Conservation (phyloP, 2,797 vertebrate genomes). For the Anniella stebbinsi region DNA sequence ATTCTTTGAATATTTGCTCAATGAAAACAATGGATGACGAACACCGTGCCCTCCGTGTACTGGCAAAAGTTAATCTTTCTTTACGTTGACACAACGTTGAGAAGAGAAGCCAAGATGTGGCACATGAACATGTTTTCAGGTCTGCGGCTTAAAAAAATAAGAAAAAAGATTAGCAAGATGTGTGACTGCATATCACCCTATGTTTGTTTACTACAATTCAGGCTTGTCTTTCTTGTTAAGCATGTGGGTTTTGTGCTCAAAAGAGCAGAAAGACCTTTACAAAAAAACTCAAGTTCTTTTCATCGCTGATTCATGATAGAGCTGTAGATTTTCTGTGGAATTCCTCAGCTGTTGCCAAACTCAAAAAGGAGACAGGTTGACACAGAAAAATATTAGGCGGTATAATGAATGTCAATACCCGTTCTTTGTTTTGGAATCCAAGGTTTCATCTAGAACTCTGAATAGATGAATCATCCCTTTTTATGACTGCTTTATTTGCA, state of each 20-base stretch:
- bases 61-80: conserved; percentile 47
- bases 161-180: background rate
- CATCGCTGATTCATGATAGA: conserved; percentile 23
- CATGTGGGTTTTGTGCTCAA: background rate
- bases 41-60: conserved; percentile 26
- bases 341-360: conserved; percentile 9
- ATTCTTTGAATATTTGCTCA: conserved; percentile 42
- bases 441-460: background rate
- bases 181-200: background rate
- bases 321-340: rapidly evolving
- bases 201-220: conserved; percentile 43
- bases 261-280: conserved; percentile 45
- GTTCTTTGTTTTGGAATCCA: conserved; percentile 31
- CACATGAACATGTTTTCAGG: background rate
- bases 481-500: background rate
- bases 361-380: background rate
- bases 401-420: background rate
- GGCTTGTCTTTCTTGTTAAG: background rate
- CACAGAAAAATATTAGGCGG: background rate
- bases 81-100: conserved; percentile 4
- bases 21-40: conserved; percentile 42
- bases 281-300: background rate
- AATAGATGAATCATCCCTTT: background rate
- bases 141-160: conserved; percentile 6
- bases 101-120: background rate